A percentile compares a stretch with the other conserved stretches of the same genome.
phyloP scores from a whole-genome alignment of 1,140 invertebrate genomes.

The Tachypleus tridentatus region DNA sequence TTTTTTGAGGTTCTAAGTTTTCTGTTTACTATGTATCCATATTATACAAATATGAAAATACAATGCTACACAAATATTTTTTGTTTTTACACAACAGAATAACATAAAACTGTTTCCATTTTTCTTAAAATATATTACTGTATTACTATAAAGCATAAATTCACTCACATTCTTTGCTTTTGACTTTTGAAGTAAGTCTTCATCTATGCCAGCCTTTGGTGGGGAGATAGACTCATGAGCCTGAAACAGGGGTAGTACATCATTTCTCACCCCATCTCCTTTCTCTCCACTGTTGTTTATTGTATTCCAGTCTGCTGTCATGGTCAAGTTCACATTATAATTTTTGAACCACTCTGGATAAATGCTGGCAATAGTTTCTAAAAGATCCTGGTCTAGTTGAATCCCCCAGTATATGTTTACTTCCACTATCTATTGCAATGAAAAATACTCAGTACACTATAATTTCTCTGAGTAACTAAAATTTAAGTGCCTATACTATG shows the following conservation, averaged over 20 bases:
- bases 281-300: conserved; percentile 1
- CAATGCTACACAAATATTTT: no score
- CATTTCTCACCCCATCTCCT: not conserved
- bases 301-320: no score
- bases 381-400: conserved; percentile 74
- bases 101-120: no score
- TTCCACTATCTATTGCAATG: conserved; percentile 19
- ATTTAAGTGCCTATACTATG: no score
- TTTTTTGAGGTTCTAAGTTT: no score
- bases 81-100: no score
- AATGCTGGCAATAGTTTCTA: conserved; percentile 74
- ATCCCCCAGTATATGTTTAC: conserved; percentile 62
- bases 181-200: conserved; percentile 78
- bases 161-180: conserved; percentile 79
- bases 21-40: no score
- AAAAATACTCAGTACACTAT: no score
- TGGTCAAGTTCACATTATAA: conserved; percentile 17
- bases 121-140: no score
- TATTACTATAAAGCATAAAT: no score
- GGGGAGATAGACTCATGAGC: conserved; percentile 14
- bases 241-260: conserved; percentile 3
- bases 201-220: conserved; percentile 74
- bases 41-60: no score
- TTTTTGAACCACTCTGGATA: conserved; percentile 82
- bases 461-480: no score